A percentile compares a stretch with the other conserved stretches of the same genome.
Conservation (phyloP, 2,888 invertebrate genomes). For the Torymus tubicola region DNA sequence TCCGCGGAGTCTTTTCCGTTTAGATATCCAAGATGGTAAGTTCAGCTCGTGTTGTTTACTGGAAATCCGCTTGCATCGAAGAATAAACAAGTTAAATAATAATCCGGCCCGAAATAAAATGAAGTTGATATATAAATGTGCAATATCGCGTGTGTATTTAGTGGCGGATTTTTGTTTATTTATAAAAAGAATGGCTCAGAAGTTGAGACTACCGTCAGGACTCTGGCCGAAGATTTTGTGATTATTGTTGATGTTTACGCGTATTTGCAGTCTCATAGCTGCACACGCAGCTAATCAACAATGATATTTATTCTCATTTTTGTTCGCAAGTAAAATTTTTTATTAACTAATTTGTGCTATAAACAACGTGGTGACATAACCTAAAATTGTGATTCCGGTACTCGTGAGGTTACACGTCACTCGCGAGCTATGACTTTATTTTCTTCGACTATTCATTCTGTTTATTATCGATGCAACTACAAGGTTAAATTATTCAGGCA, state of each 20-base stretch:
- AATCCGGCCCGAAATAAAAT: slow-evolving; percentile 54
- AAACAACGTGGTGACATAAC: slow-evolving; percentile 56
- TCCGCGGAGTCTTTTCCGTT: slow-evolving; percentile 66
- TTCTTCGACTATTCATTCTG: too few relatives aligned
- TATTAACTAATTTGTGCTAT: slow-evolving; percentile 27
- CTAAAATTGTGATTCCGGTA: slow-evolving; percentile 24
- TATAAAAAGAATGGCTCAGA: slow-evolving; percentile 13
- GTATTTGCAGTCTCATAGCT: not conserved
- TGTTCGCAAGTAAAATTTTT: not conserved
- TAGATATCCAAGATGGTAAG: slow-evolving; percentile 73
- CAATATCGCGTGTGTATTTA: slow-evolving; percentile 60
- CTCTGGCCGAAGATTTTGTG: slow-evolving; percentile 13
- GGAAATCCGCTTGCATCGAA: slow-evolving; percentile 69
- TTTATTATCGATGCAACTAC: too few relatives aligned
- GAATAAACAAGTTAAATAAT: not conserved
- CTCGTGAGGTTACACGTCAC: too few relatives aligned
- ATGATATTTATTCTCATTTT: not conserved
- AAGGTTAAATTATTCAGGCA: too few relatives aligned
- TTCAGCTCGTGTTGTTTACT: slow-evolving; percentile 59
- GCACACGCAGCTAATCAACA: not conserved
- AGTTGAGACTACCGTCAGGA: not conserved
- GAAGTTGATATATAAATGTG: slow-evolving; percentile 60
- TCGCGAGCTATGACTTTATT: too few relatives aligned
- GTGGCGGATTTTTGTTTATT: slow-evolving; percentile 31
- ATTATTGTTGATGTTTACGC: slow-evolving; percentile 5